Evolutionary conservation across 2,888 invertebrate genomes (phyloP), one percentile per base, ranked within the genome.

Genomic region (Zaprionus obscuricornis): DNA sequence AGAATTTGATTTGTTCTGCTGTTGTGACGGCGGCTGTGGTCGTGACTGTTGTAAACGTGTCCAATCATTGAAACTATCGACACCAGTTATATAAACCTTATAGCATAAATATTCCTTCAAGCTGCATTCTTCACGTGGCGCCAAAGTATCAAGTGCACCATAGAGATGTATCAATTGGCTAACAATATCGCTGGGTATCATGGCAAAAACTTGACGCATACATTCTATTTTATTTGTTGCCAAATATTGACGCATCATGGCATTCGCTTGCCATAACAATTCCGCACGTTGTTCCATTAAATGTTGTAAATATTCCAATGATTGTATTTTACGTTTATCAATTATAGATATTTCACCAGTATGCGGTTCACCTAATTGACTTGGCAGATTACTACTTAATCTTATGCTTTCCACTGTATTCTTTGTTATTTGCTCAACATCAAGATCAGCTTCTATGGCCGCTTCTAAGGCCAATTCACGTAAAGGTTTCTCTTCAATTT

Each of bases 11-110:
- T 42, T 36, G 8, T 17, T 89, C 20, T 93, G 88, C 8, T 92
- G 90, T 29, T 93, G 92, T n/a, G n/a, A n/a, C 0, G 95, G 93
- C 63, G 93, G 93, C 49, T 92, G 92, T 0, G 98, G 98, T 0
- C 93, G 94, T 85, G 95, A 94, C 86, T 96, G 94, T 72, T 92
- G 96, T 84, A 96, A 94, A 68, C 95, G 93, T 74, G 96, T 96
- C 98, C 98, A 98, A 77, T 96, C 95, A 66, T 94, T 94, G 90
- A 97, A 98, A 4, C 95, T 94, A 89, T 97, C 96, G 60, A 96
- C 92, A 2, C 96, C 97, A 83, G 96, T 94, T 69, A 98, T 91
- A 88, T 97, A 98, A 0, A 96, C 93, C 89, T 96, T 95, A 84
- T 96, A 93, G 89, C 97, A 96, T 22, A 98, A 91, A 90, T 96